Conservation (phyloP, 1,140 invertebrate genomes). For the Drosophila chauvacae region DNA sequence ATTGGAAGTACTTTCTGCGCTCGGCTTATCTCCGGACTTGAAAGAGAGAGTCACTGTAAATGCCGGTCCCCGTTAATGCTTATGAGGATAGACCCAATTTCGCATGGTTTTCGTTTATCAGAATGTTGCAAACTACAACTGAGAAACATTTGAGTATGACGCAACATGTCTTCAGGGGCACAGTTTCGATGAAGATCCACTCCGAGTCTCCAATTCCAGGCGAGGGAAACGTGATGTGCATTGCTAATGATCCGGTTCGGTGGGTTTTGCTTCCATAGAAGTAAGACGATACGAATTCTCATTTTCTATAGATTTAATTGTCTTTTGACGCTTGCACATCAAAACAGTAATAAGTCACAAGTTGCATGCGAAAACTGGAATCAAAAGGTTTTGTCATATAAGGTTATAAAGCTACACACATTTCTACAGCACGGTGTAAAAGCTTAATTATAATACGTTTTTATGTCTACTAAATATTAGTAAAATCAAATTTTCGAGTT, state of each 20-base stretch:
- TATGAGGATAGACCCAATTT: conserved; percentile 62
- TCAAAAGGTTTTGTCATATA: conserved; percentile 15
- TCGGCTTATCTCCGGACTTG: conserved; percentile 35
- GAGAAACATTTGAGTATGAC: not conserved
- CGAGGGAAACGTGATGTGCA: conserved; percentile 58
- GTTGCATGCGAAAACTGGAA: conserved; percentile 41
- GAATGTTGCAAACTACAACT: conserved; percentile 8
- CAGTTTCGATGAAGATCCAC: conserved; percentile 27
- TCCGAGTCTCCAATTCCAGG: conserved; percentile 13
- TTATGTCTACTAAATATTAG: not conserved
- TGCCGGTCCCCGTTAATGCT: conserved; percentile 70
- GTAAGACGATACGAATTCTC: conserved; percentile 47
- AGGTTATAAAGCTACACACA: not conserved
- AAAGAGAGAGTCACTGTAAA: conserved; percentile 19
- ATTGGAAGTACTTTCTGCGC: conserved; percentile 11
- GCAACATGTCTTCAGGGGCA: conserved; percentile 27
- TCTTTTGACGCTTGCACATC: conserved; percentile 48
- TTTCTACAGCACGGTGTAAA: not conserved
- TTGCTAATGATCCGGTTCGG: conserved; percentile 65
- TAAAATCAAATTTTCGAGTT: no score
- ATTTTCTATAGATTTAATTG: conserved; percentile 52
- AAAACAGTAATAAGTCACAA: conserved; percentile 53
- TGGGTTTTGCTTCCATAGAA: conserved; percentile 71
- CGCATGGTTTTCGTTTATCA: conserved; percentile 17
- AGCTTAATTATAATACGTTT: not conserved